A percentile compares a stretch with the other conserved stretches of the same genome.
These are phyloP conservation scores for Chloromyia formosa DNA, from an alignment of 2,888 invertebrate genomes.

Conservation along the genomic window DNA sequence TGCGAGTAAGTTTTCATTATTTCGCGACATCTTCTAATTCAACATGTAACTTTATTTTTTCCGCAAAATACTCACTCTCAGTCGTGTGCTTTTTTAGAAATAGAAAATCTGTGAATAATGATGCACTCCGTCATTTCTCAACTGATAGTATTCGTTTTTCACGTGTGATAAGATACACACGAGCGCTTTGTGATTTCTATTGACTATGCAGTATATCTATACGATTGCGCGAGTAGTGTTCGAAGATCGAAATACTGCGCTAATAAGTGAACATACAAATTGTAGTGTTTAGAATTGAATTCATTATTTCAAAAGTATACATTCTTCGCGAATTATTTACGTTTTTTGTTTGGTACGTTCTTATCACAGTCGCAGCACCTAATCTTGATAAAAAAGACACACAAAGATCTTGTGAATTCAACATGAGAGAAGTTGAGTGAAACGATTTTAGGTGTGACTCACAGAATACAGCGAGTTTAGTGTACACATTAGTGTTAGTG, in stretches of 20 bases:
- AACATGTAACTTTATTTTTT: too few relatives aligned
- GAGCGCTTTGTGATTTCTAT: not conserved
- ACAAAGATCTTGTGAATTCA: not conserved
- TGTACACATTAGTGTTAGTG: not conserved
- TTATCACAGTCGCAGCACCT: not conserved
- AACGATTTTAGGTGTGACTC: not conserved
- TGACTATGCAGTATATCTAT: too few relatives aligned
- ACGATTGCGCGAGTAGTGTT: too few relatives aligned
- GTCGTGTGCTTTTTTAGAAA: too few relatives aligned
- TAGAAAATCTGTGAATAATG: not conserved
- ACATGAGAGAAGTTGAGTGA: constrained; percentile 9
- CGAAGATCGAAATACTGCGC: too few relatives aligned
- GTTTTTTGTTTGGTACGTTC: not conserved
- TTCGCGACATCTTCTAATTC: too few relatives aligned
- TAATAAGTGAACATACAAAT: too few relatives aligned
- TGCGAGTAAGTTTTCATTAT: too few relatives aligned
- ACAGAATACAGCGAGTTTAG: not conserved
- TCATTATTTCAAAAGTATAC: too few relatives aligned
- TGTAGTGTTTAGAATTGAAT: too few relatives aligned
- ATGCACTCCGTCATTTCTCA: not conserved
- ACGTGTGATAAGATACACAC: constrained; percentile 15
- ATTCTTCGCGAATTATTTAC: not conserved
- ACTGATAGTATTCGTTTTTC: not conserved
- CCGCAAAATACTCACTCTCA: too few relatives aligned
- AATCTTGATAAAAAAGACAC: not conserved